phyloP scores from a whole-genome alignment of 2,113 vertebrate genomes.

The Malurus elegans region DNA sequence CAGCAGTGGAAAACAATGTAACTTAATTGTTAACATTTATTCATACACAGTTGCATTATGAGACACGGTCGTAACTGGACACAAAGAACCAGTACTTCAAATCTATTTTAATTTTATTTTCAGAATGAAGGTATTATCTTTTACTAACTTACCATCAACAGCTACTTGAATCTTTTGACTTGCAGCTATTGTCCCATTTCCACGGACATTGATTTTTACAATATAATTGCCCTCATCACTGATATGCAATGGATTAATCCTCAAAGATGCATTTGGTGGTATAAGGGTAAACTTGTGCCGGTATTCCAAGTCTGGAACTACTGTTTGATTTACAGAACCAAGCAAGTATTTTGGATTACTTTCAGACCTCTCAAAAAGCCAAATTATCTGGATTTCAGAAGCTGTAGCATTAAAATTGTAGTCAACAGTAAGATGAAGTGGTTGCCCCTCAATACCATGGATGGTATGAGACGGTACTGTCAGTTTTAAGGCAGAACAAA shows the following conservation, averaged over 20 bases:
- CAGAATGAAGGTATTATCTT: not conserved
- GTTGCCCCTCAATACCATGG: conserved; percentile 74
- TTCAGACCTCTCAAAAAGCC: conserved; percentile 75
- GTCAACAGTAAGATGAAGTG: conserved; percentile 74
- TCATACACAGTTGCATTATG: not conserved
- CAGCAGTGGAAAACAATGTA: not conserved
- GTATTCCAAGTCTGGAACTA: conserved; percentile 79
- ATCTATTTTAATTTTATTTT: not conserved
- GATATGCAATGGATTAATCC: conserved; percentile 71
- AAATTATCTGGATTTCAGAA: conserved; percentile 80
- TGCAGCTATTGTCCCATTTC: conserved; percentile 71
- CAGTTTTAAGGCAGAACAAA: conserved; percentile 73
- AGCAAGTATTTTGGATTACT: conserved; percentile 73
- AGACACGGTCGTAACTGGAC: not conserved
- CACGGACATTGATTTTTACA: conserved; percentile 77
- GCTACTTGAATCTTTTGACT: conserved; percentile 77
- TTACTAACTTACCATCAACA: conserved; percentile 76
- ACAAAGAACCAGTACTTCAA: not conserved
- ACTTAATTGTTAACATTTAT: not conserved
- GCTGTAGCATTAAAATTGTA: conserved; percentile 72
- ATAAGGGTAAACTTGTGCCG: conserved; percentile 76
- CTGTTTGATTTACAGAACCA: conserved; percentile 71
- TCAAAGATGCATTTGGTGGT: conserved; percentile 77
- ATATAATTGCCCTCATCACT: conserved; percentile 80
- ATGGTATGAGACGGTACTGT: conserved; percentile 70